Evolutionary conservation across 1,140 invertebrate genomes (phyloP).

Genomic region (Cherax destructor): DNA sequence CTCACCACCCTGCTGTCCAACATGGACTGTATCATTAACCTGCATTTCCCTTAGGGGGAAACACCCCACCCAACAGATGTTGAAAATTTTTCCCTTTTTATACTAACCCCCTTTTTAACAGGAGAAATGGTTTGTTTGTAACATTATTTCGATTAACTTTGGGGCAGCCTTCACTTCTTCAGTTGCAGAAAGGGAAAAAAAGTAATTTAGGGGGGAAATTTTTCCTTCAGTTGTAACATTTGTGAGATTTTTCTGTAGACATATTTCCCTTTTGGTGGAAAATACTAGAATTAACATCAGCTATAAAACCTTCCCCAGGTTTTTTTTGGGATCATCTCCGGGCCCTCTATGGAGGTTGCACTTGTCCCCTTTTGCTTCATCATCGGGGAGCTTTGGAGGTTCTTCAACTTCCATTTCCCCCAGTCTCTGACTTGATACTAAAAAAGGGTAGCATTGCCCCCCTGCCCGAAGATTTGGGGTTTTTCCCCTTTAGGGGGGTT

Average conservation of each 20-base stretch:
- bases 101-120: neutral
- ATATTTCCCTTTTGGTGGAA: neutral
- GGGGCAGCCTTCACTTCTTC: neutral
- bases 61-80: neutral
- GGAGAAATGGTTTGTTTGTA: neutral
- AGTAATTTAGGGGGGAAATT: neutral
- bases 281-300: neutral
- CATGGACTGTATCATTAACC: neutral
- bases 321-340: neutral
- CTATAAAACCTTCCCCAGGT: neutral
- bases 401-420: neutral
- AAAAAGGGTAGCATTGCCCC: slow-evolving; percentile 27
- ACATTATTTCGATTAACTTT: too few species aligned
- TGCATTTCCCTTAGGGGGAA: neutral
- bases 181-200: neutral
- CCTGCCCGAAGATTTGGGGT: too few species aligned
- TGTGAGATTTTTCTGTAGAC: neutral
- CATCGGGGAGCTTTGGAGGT: neutral
- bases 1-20: neutral
- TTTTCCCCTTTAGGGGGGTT: too few species aligned
- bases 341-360: neutral
- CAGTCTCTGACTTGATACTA: slow-evolving; percentile 26
- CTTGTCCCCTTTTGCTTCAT: slow-evolving; percentile 1
- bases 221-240: slow-evolving; percentile 13
- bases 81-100: neutral